phyloP scores from a whole-genome alignment of 2,888 invertebrate genomes.

The Thysanoteuthis rhombus region DNA sequence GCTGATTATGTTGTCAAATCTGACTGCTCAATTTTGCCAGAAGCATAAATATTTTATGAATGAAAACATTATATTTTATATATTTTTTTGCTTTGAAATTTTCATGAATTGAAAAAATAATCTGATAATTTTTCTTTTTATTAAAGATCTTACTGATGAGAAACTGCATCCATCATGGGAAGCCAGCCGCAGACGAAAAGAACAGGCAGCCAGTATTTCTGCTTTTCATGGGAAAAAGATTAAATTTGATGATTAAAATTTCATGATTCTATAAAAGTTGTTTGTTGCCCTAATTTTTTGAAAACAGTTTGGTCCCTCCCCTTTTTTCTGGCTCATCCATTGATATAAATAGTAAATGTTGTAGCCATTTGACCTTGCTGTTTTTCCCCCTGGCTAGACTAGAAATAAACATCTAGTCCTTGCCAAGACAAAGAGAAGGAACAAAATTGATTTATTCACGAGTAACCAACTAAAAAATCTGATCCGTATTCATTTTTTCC shows the following conservation, averaged over 20 bases:
- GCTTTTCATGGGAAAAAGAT: conserved; percentile 60
- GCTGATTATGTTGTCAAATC: too few species aligned
- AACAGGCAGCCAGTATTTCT: conserved; percentile 46
- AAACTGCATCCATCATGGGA: conserved; percentile 64
- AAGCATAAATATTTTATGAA: neutral
- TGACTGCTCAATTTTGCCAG: neutral
- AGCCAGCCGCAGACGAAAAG: conserved; percentile 59
- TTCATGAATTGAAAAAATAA: neutral
- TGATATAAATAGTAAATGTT: too few species aligned
- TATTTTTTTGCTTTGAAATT: neutral
- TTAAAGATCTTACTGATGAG: conserved; percentile 28
- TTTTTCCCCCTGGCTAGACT: too few species aligned
- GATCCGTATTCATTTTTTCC: too few species aligned
- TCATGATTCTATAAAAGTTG: neutral
- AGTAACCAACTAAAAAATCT: too few species aligned
- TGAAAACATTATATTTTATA: neutral
- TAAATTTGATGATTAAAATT: conserved; percentile 24
- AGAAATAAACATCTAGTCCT: too few species aligned
- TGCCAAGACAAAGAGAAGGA: too few species aligned
- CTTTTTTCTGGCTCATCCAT: too few species aligned
- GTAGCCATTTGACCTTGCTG: too few species aligned
- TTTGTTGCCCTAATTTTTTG: neutral
- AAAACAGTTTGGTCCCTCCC: neutral
- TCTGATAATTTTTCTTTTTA: neutral
- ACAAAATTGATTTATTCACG: too few species aligned